Evolutionary conservation across 1,140 invertebrate genomes (phyloP), one percentile per base, ranked within the genome.

Genomic region (Battus philenor): DNA sequence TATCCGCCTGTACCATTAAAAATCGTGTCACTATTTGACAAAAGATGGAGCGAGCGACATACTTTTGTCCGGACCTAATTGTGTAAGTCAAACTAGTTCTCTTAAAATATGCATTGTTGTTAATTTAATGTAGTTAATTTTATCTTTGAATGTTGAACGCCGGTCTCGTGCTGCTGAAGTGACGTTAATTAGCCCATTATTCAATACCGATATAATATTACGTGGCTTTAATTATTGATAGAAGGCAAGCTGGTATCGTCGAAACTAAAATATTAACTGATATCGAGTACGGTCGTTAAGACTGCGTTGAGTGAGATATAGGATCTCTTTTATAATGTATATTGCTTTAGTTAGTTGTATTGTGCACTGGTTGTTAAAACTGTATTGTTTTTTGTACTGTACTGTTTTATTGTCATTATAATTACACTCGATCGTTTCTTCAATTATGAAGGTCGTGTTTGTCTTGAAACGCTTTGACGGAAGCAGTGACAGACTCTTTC

Each of bases 41-140:
- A 63, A 49, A 73, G 67, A 68, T 73, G 64, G 73, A 64, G 75
- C 61, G 57, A 50, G 41, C 55, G 52, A 34, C 52, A 47, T 31
- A 52, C 48, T 46, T 63, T 74, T 70, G 61, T 76, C n/a, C 26
- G 13, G 12, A 7, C 22, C 5, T 13, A 39, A 27, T 41, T 41
- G 24, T 27, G 10, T 41, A 20, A 20, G 66, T 67, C 57, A 44
- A 47, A 47, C 41, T 48, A n/a, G 38, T 27, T 27, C 38, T 57
- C 46, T 62, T 52, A 47, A 51, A 59, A 63, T 59, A 50, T 50
- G 51, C 53, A 29, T 58, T 51, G 60, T 52, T 47, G 48, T 53
- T 39, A 33, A 52, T 71, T 60, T 30, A 68, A 62, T 47, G 26
- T 11, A 22, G 24, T 41, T 29, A 41, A 41, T 74, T 62, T 18